phyloP scores from a whole-genome alignment of 2,113 vertebrate species.

The Halcyon senegalensis region DNA sequence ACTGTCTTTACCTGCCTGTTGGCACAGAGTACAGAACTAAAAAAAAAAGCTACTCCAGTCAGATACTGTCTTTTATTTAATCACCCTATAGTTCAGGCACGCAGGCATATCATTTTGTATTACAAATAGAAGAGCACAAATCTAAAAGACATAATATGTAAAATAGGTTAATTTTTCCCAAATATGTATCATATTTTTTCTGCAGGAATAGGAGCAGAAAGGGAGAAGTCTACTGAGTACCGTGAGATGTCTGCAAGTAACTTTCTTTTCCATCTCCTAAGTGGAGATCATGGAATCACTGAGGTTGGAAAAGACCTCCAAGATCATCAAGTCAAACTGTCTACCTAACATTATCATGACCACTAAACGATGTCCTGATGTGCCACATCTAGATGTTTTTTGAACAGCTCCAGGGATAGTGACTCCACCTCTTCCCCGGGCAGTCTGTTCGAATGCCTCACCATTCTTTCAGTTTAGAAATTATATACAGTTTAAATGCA shows the following conservation, averaged over 20 bases:
- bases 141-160: neutral
- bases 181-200: neutral
- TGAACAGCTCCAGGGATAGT: too few relatives aligned
- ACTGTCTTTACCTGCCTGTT: neutral
- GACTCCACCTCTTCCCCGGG: too few relatives aligned
- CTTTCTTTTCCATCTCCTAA: neutral
- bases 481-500: neutral
- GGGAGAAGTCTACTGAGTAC: neutral
- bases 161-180: neutral
- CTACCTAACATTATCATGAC: too few relatives aligned
- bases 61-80: neutral
- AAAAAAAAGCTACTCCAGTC: neutral
- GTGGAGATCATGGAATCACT: neutral
- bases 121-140: neutral
- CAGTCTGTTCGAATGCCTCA: too few relatives aligned
- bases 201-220: neutral
- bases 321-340: too few relatives aligned
- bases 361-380: too few relatives aligned
- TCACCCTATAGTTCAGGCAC: neutral
- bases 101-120: neutral
- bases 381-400: too few relatives aligned
- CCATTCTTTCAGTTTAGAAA: too few relatives aligned
- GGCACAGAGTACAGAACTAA: neutral
- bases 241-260: neutral
- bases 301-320: too few relatives aligned